Evolutionary conservation across 2,888 invertebrate genomes (phyloP).

Genomic region (Polyploca ridens): DNA sequence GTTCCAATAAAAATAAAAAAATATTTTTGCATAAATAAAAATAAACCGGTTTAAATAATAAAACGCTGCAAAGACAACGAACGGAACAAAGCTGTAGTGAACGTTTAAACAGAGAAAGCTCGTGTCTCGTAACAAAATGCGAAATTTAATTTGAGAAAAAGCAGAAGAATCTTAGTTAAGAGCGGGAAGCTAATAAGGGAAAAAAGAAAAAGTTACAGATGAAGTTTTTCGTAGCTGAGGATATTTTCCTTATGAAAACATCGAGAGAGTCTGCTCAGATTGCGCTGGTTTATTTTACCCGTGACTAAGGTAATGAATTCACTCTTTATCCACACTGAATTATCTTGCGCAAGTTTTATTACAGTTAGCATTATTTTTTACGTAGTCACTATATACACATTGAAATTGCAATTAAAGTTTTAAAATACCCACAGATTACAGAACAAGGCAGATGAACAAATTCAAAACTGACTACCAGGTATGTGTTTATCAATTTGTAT

Average conservation of each 20-base stretch:
- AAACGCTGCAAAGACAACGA: constrained; percentile 29
- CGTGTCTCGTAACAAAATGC: constrained; percentile 48
- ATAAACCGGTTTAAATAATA: constrained; percentile 23
- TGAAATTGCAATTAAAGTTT: too few relatives aligned
- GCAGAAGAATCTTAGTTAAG: constrained; percentile 67
- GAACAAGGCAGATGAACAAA: too few relatives aligned
- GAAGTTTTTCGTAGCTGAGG: constrained; percentile 66
- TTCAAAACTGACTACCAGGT: too few relatives aligned
- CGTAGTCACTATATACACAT: background rate
- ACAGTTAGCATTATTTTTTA: constrained; percentile 16
- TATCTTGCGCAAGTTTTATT: constrained; percentile 31
- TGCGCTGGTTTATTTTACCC: constrained; percentile 55
- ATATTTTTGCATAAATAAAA: background rate
- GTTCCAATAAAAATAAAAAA: background rate
- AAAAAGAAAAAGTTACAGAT: constrained; percentile 66
- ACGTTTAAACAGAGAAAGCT: constrained; percentile 44
- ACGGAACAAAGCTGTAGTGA: constrained; percentile 35
- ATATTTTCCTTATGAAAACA: constrained; percentile 73
- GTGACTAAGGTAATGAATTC: constrained; percentile 53
- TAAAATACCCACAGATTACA: too few relatives aligned
- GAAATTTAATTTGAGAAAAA: constrained; percentile 63
- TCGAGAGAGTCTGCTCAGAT: constrained; percentile 59
- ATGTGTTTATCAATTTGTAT: too few relatives aligned
- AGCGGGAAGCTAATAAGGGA: constrained; percentile 67
- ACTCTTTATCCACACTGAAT: constrained; percentile 51